Evolutionary conservation across 23 tunicate genomes (phyloP), one percentile per base, ranked within the genome.

Genomic region (Clavelina lepadiformis): DNA sequence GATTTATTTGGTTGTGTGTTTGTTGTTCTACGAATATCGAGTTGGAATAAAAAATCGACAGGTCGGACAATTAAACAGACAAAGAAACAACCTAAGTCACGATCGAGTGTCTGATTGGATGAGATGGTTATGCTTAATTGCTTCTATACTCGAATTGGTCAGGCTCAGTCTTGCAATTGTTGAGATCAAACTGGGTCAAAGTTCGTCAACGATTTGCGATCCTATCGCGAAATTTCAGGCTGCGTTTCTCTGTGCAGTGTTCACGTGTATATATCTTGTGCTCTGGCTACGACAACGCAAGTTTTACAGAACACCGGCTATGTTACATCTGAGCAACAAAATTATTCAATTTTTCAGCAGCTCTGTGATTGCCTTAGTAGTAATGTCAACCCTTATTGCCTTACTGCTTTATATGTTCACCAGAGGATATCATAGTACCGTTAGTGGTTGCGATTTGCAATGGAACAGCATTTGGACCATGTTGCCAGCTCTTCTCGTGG

Each of bases 281-380:
- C 74, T 86, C 19, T 86, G 95, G 95, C 0, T 77, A 38, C 51
- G 95, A 29, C 95, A 86, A 41, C 73, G 95, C 31, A 55, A 45
- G 41, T 86, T 86, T 55, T 86, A 86, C 63, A 56, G 49, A 47
- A 37, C 75, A 30, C 66, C 61, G 0, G 62, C 50, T 11, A 15
- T 86, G 27, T 57, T 46, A 37, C 69, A 58, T 24, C 61, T 71
- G 56, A 63, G 45, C 58, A 65, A 64, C 41, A 55, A 28, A 47
- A 23, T 45, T 5, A 33, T 86, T 5, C 63, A 69, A 0, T 28
- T 54, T 30, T 33, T 77, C 33, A 86, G 95, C 45, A 30, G 29
- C 44, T 46, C 80, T n/a, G 67, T 86, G 2, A 52, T 86, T 3
- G 37, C 65, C 0, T 63, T 86, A 20, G 78, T 86, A 85, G 75